Evolutionary conservation across 2,797 vertebrate species (phyloP).

Genomic region (Sebastes ruberrimus): DNA sequence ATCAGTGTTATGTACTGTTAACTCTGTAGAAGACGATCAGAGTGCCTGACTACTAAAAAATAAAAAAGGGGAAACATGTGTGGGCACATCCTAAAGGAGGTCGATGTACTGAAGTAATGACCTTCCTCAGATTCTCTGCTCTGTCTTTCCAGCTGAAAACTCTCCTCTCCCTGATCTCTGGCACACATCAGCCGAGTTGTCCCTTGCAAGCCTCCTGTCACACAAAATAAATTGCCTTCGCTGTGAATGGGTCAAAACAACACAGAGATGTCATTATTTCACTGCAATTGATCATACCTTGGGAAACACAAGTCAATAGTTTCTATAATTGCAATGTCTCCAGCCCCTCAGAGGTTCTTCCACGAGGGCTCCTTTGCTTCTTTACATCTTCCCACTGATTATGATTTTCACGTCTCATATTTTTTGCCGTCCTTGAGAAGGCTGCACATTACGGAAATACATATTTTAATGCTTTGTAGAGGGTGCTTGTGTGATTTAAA

Average conservation of each 20-base stretch:
- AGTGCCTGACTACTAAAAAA: neutral
- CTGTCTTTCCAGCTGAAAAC: slow-evolving; percentile 49
- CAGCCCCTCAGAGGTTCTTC: slow-evolving; percentile 69
- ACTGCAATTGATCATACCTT: slow-evolving; percentile 86
- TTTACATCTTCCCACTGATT: slow-evolving; percentile 61
- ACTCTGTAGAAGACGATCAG: neutral
- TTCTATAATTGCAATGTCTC: slow-evolving; percentile 86
- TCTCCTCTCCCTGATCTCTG: slow-evolving; percentile 68
- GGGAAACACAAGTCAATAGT: slow-evolving; percentile 87
- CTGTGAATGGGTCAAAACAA: slow-evolving; percentile 87
- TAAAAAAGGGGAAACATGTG: neutral
- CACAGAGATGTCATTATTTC: slow-evolving; percentile 87
- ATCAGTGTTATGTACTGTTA: neutral
- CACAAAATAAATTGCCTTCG: slow-evolving; percentile 87
- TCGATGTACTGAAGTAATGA: slow-evolving; percentile 43
- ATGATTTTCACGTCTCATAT: slow-evolving; percentile 53
- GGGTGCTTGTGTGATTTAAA: slow-evolving; percentile 6
- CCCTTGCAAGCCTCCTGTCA: slow-evolving; percentile 82
- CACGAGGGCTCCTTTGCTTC: slow-evolving; percentile 45
- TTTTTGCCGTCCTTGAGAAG: slow-evolving; percentile 39
- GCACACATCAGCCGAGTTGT: slow-evolving; percentile 77
- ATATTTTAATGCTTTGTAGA: neutral
- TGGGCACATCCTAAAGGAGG: slow-evolving; percentile 25
- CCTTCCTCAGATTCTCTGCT: slow-evolving; percentile 50
- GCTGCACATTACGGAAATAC: slow-evolving; percentile 19